phyloP scores from a whole-genome alignment of 2,888 invertebrate species.

The Erebia aethiops region DNA sequence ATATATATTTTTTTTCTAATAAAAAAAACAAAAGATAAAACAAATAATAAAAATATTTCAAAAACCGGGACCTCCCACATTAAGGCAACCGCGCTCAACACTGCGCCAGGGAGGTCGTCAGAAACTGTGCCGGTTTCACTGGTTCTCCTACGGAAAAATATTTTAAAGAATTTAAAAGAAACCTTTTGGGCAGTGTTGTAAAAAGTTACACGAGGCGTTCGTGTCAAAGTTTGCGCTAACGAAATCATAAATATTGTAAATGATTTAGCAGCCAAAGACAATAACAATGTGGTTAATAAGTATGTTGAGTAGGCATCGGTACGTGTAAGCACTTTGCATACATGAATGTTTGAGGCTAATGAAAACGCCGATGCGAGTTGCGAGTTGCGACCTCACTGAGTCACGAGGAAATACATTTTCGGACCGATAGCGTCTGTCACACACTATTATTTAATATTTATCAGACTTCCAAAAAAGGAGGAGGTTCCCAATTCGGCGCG shows the following conservation, averaged over 20 bases:
- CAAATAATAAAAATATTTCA: too few species aligned
- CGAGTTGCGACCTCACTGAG: not conserved
- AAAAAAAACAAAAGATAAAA: too few species aligned
- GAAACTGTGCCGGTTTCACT: too few species aligned
- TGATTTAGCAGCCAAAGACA: conserved; percentile 4
- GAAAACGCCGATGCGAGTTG: not conserved
- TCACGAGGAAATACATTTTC: conserved; percentile 2
- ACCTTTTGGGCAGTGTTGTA: not conserved
- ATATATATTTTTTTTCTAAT: too few species aligned
- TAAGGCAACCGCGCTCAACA: too few species aligned
- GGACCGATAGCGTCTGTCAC: not conserved
- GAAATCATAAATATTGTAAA: not conserved
- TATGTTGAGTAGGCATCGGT: not conserved
- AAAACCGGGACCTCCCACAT: too few species aligned
- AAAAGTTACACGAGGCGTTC: conserved; percentile 3
- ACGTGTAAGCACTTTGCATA: not conserved
- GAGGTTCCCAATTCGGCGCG: too few species aligned
- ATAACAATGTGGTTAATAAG: not conserved
- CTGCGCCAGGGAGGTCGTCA: too few species aligned
- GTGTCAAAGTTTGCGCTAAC: not conserved
- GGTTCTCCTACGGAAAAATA: too few species aligned
- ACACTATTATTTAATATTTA: too few species aligned
- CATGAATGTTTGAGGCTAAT: not conserved
- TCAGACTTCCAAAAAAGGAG: too few species aligned
- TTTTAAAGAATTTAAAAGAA: not conserved